Evolutionary conservation across 2,888 invertebrate genomes (phyloP).

Genomic region (Yponomeuta evonymella): DNA sequence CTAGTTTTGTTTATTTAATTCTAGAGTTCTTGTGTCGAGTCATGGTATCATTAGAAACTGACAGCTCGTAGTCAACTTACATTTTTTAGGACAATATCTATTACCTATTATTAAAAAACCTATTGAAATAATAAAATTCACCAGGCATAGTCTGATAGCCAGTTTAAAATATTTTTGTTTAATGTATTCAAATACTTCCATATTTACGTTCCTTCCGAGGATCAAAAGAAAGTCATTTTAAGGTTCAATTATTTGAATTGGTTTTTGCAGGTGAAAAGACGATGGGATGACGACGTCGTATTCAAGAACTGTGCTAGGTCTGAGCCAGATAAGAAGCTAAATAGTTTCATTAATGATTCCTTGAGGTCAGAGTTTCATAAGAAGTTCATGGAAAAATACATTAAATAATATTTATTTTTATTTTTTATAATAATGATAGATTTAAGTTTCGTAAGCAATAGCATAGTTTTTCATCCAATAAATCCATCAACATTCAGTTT

Average conservation of each 20-base stretch:
- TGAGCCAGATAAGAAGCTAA: constrained; percentile 91
- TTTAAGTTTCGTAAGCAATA: background rate
- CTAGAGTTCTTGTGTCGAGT: too few species aligned
- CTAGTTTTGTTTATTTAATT: too few species aligned
- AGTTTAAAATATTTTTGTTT: too few species aligned
- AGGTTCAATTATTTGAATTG: background rate
- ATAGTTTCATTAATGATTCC: constrained; percentile 97
- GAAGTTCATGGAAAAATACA: constrained; percentile 99
- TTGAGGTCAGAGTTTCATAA: constrained; percentile 98
- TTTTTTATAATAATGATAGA: background rate
- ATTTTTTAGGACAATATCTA: too few species aligned
- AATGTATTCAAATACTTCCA: too few species aligned
- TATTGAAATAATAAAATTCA: too few species aligned
- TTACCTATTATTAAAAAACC: too few species aligned
- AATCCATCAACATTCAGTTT: background rate
- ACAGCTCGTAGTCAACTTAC: too few species aligned
- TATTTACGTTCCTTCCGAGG: background rate
- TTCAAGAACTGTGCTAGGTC: constrained; percentile 99
- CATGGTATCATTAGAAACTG: too few species aligned
- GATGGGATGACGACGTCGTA: constrained; percentile 99
- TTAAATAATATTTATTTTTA: constrained; percentile 81
- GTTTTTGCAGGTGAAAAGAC: constrained; percentile 81
- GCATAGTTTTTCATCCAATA: background rate
- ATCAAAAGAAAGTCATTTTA: background rate
- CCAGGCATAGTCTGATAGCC: too few species aligned